Base-by-base conservation (phyloP, 2,888 invertebrate species). In the Thecophora atra region DNA sequence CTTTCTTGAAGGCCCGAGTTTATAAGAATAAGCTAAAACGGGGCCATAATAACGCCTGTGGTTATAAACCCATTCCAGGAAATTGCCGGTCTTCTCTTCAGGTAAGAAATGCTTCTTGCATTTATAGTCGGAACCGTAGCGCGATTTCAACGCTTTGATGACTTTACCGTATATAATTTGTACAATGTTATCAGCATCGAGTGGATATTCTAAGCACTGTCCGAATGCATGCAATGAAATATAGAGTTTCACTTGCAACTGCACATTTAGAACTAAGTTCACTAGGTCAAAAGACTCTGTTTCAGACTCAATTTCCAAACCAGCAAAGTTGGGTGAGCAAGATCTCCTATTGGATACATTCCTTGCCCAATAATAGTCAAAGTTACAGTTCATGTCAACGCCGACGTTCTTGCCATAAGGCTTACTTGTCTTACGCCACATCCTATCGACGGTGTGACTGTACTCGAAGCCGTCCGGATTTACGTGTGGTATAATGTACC, bases 391-490 rank as follows among this genome's bases (percentile, higher is more conserved):
- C 0, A 92, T 90, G 84, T 95, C 94, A 0, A 90, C 90, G 6
- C 94, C 94, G 72, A 84, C 83, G 77, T 91, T 90, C 11, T 64
- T 65, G 13, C 85, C 88, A 51, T 88, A 88, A 0, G 86, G 88
- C 71, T 86, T 87, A 42, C 92, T 87, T 2, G 91, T 92, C 79
- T 92, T 92, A 24, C 90, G 84, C 92, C 92, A 92, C 75, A 90
- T 76, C 52, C 92, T 89, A 54, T 89, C 90, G 51, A 73, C 75
- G 79, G 83, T n/a, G 88, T 88, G 80, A 0, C 92, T 89, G 81
- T 89, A 92, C 58, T 89, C 90, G 78, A 90, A 93, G 1, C 94
- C 94, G 86, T 95, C 94, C 5, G 93, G 93, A 83, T 95, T 94
- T n/a, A 91, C 84, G 19, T 91, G 86, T 0, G 94, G 94, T 73